Evolutionary conservation across 35 echinoderm and acorn worm species (phyloP).

Genomic region (Stichopus chloronotus): DNA sequence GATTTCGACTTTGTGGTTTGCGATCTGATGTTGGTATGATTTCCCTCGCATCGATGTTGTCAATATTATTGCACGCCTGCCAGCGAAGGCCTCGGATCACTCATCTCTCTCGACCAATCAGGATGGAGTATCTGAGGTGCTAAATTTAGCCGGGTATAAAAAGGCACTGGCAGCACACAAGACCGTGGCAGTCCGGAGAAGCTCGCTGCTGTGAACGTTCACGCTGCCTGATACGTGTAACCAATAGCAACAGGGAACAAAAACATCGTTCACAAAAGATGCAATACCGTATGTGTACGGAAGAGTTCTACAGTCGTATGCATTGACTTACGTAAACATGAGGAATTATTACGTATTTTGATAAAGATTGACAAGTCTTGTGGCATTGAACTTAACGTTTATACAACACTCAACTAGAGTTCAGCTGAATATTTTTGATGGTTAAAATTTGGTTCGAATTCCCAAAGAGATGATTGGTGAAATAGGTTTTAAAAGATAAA

Average conservation of each 20-base stretch:
- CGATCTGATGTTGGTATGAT: constrained; percentile 5
- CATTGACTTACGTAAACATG: no score
- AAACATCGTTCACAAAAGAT: no score
- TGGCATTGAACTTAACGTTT: no score
- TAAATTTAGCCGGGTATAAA: constrained; percentile 52
- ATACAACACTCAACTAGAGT: no score
- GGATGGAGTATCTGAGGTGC: constrained; percentile 7
- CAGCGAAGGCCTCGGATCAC: background rate
- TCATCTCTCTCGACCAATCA: constrained; percentile 34
- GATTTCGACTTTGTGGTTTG: background rate
- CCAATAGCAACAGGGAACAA: constrained; percentile 2
- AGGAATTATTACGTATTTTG: no score
- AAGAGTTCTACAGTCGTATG: no score
- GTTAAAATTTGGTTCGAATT: no score
- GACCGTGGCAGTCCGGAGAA: background rate
- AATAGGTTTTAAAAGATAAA: no score
- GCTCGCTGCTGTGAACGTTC: background rate
- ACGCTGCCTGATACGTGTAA: background rate
- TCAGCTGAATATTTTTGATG: no score
- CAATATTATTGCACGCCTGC: constrained; percentile 41
- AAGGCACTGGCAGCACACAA: constrained; percentile 8
- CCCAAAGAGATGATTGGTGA: no score
- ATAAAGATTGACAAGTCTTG: no score
- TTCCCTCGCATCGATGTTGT: background rate
- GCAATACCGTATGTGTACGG: no score